phyloP scores from a whole-genome alignment of 2,888 invertebrate species.

The Carterocephalus palaemon region DNA sequence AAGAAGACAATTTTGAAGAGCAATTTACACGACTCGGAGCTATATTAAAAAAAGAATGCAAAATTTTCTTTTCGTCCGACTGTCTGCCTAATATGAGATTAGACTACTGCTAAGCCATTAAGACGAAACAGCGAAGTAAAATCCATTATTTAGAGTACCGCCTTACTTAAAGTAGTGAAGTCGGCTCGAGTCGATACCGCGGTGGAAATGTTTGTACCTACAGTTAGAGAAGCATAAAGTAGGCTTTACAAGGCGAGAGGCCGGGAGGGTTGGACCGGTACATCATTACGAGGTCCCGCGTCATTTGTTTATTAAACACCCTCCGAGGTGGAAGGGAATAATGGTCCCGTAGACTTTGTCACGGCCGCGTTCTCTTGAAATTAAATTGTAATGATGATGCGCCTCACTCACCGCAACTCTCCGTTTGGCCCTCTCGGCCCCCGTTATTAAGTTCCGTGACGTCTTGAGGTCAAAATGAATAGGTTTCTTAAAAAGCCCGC shows the following conservation, averaged over 20 bases:
- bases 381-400: conserved; percentile 76
- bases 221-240: conserved; percentile 55
- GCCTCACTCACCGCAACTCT: conserved; percentile 60
- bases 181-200: conserved; percentile 6
- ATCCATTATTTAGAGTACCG: conserved; percentile 24
- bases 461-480: conserved; percentile 75
- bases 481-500: conserved; percentile 66
- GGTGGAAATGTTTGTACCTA: conserved; percentile 16
- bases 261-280: conserved; percentile 50
- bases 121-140: conserved; percentile 7
- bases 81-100: conserved; percentile 10
- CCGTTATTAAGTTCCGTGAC: conserved; percentile 67
- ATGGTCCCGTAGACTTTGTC: conserved; percentile 72
- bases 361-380: conserved; percentile 71
- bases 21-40: conserved; percentile 48
- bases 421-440: conserved; percentile 53
- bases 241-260: conserved; percentile 50
- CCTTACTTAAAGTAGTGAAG: conserved; percentile 15
- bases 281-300: conserved; percentile 68
- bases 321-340: conserved; percentile 74
- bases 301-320: conserved; percentile 78
- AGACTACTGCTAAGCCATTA: conserved; percentile 9
- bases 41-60: conserved; percentile 38
- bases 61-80: conserved; percentile 21
- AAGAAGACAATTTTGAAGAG: conserved; percentile 47